These are phyloP conservation scores for Oasisia sp. DNA, from an alignment of 2,888 invertebrate species.

Conservation along the genomic window DNA sequence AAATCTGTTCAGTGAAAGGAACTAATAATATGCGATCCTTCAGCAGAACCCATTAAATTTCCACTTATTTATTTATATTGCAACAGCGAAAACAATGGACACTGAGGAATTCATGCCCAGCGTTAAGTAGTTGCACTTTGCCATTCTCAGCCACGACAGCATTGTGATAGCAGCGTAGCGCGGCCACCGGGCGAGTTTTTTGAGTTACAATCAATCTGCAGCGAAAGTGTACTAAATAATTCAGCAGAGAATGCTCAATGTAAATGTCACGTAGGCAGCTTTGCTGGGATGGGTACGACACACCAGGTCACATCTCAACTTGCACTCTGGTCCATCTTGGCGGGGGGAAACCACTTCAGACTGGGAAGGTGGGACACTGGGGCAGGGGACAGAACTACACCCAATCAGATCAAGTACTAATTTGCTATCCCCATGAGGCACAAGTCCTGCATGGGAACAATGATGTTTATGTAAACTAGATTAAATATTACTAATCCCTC, in stretches of 20 bases:
- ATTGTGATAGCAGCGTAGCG: not conserved
- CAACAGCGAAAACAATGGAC: not conserved
- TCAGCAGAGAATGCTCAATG: not conserved
- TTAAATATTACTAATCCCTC: not conserved
- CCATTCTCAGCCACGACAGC: not conserved
- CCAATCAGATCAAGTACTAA: not conserved
- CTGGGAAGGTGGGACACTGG: not conserved
- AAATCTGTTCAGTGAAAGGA: conserved; percentile 3
- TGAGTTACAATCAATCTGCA: conserved; percentile 12
- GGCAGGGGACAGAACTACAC: not conserved
- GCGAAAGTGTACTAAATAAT: conserved; percentile 5
- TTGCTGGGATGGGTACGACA: not conserved
- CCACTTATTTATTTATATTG: not conserved
- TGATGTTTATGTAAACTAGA: not conserved
- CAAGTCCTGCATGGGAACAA: not conserved
- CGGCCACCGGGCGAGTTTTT: not conserved
- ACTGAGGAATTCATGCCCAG: not conserved
- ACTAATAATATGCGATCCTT: not conserved
- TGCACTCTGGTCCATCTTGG: not conserved
- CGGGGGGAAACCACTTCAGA: not conserved
- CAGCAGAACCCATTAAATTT: not conserved
- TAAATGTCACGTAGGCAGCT: not conserved
- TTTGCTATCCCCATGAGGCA: not conserved
- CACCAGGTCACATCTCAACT: not conserved
- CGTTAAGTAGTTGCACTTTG: conserved; percentile 9